A percentile compares a stretch with the other conserved stretches of the same genome.
Evolutionary conservation across 2,888 invertebrate species (phyloP).

Genomic region (Melinaea menophilus): DNA sequence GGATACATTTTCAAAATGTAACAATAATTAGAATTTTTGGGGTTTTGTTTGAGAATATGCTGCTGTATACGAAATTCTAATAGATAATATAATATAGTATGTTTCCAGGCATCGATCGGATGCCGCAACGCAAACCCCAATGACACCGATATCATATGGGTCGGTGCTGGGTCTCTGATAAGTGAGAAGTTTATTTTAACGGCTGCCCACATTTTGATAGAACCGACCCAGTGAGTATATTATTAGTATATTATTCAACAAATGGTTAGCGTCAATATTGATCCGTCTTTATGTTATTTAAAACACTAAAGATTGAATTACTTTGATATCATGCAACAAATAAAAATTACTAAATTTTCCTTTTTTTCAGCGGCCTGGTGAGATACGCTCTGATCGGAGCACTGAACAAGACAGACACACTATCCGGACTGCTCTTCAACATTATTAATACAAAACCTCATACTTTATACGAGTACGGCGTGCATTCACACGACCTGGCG

Average conservation of each 20-base stretch:
- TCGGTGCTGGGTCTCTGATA: conserved; percentile 42
- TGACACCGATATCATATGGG: conserved; percentile 33
- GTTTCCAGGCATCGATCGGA: conserved; percentile 31
- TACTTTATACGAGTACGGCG: conserved; percentile 7
- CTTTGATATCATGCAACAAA: not conserved
- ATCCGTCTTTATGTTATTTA: not conserved
- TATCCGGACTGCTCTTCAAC: conserved; percentile 21
- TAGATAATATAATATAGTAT: no score
- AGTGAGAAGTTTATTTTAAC: conserved; percentile 43
- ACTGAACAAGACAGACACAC: conserved; percentile 23
- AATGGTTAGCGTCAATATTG: not conserved
- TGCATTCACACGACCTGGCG: conserved; percentile 27
- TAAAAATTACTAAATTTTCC: not conserved
- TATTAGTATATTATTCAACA: not conserved
- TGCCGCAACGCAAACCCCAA: conserved; percentile 9
- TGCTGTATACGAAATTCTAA: no score
- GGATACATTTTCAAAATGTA: no score
- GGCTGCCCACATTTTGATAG: conserved; percentile 34
- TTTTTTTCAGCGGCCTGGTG: conserved; percentile 22
- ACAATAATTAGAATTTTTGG: no score
- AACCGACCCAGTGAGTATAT: conserved; percentile 13
- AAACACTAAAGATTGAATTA: not conserved
- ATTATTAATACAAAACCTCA: conserved; percentile 20
- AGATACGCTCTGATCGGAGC: conserved; percentile 28
- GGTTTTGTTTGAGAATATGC: no score